These are phyloP conservation scores for Cromileptes altivelis DNA, from an alignment of 2,113 vertebrate genomes.

Conservation along the genomic window DNA sequence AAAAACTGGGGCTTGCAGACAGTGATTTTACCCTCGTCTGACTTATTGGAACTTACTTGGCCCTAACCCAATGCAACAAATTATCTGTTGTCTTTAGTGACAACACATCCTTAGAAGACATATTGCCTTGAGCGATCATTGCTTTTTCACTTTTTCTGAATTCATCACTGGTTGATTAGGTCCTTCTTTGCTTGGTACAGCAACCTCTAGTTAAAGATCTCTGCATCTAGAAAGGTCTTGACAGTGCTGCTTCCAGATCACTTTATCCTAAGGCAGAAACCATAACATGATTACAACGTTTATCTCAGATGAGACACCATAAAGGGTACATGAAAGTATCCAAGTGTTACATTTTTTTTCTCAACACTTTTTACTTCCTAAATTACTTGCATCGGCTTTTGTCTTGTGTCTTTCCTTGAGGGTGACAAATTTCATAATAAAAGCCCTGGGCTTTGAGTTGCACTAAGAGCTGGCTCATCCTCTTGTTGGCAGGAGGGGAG, in stretches of 20 bases:
- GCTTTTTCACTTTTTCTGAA: conserved; percentile 13
- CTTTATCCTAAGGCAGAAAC: conserved; percentile 14
- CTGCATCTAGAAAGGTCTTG: background rate
- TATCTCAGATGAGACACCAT: conserved; percentile 20
- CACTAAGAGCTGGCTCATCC: conserved; percentile 29
- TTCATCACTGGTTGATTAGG: conserved; percentile 4
- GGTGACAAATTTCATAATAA: conserved; percentile 48
- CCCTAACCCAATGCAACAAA: background rate
- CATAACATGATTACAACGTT: background rate
- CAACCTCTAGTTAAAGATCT: conserved; percentile 9
- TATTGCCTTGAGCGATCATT: background rate
- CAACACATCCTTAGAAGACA: conserved; percentile 25
- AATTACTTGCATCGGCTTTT: conserved; percentile 50
- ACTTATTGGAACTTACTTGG: conserved; percentile 21
- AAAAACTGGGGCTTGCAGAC: background rate
- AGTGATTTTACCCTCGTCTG: conserved; percentile 21
- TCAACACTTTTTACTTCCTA: conserved; percentile 36
- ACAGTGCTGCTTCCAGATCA: background rate
- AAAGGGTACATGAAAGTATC: conserved; percentile 45
- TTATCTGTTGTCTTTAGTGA: conserved; percentile 24
- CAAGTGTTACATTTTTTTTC: conserved; percentile 18
- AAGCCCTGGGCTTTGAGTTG: conserved; percentile 28
- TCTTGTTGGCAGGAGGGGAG: conserved; percentile 43
- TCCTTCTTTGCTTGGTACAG: background rate
- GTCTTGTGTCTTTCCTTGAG: conserved; percentile 20